These are phyloP conservation scores for Nannoperca australis DNA, from an alignment of 2,797 vertebrate species.

Conservation along the genomic window DNA sequence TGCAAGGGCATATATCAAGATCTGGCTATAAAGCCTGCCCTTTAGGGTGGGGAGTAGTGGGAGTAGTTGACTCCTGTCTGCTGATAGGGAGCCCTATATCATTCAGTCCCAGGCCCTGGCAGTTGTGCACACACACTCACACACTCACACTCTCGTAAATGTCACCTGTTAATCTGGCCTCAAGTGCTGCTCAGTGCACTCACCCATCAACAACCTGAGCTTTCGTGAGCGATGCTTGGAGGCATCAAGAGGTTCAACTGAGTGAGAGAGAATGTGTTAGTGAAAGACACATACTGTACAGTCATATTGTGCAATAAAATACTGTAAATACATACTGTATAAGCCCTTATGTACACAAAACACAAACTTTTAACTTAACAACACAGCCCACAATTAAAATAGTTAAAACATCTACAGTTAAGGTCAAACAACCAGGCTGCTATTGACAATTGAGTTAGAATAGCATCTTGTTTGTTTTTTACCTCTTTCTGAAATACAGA, in stretches of 20 bases:
- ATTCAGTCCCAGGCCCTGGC: slow-evolving; percentile 80
- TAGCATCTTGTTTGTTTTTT: background rate
- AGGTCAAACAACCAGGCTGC: slow-evolving; percentile 3
- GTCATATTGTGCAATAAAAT: background rate
- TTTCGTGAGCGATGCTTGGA: slow-evolving; percentile 49
- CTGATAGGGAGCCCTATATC: slow-evolving; percentile 85
- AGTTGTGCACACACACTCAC: slow-evolving; percentile 71
- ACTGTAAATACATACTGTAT: background rate
- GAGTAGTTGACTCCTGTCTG: slow-evolving; percentile 88
- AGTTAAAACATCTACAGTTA: background rate
- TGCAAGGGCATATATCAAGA: slow-evolving; percentile 82
- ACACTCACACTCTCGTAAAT: slow-evolving; percentile 81
- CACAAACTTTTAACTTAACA: background rate
- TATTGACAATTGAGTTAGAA: background rate
- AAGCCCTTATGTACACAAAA: background rate
- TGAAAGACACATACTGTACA: slow-evolving; percentile 17
- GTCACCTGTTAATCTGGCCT: slow-evolving; percentile 86
- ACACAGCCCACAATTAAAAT: background rate
- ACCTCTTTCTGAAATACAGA: background rate
- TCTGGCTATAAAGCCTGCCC: slow-evolving; percentile 84
- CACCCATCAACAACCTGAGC: slow-evolving; percentile 67
- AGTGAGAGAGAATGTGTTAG: slow-evolving; percentile 9
- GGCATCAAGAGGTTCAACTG: slow-evolving; percentile 26
- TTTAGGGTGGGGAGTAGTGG: slow-evolving; percentile 83
- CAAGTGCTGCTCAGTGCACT: slow-evolving; percentile 80